Conservation (phyloP, 1,140 invertebrate species). For the Bombus soroeensis region DNA sequence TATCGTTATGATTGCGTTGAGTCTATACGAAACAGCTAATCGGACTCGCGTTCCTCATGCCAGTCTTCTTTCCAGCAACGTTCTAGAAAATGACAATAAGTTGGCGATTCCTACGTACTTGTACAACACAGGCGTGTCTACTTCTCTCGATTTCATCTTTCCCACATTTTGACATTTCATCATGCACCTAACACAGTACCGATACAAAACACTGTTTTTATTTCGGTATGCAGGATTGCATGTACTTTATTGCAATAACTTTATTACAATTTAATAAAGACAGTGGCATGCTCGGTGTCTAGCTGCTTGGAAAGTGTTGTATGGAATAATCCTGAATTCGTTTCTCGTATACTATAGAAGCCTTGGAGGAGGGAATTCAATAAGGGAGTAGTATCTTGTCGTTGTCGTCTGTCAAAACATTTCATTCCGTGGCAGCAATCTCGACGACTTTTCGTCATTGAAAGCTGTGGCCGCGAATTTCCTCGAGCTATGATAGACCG, state of each 20-base stretch:
- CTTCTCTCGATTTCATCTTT: too few species aligned
- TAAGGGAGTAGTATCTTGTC: constrained; percentile 16
- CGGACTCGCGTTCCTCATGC: too few species aligned
- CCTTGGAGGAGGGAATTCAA: constrained; percentile 12
- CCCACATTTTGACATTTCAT: too few species aligned
- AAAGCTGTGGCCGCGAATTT: constrained; percentile 27
- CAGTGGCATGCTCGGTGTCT: background rate
- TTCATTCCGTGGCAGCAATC: constrained; percentile 26
- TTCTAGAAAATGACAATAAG: too few species aligned
- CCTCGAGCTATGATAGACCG: constrained; percentile 37
- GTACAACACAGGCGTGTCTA: too few species aligned
- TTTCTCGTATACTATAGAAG: background rate
- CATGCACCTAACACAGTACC: too few species aligned
- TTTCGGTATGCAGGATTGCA: background rate
- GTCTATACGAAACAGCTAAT: too few species aligned
- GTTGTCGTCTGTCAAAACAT: constrained; percentile 45
- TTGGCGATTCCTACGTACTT: too few species aligned
- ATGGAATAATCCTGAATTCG: background rate
- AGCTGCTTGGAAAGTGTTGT: background rate
- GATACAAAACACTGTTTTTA: background rate
- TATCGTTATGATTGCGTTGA: too few species aligned
- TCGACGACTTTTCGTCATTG: constrained; percentile 39
- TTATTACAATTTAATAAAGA: background rate
- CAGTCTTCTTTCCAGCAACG: too few species aligned
- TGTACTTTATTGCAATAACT: background rate